Conservation (phyloP, 2,797 vertebrate species). For the Bradypodion ventrale region DNA sequence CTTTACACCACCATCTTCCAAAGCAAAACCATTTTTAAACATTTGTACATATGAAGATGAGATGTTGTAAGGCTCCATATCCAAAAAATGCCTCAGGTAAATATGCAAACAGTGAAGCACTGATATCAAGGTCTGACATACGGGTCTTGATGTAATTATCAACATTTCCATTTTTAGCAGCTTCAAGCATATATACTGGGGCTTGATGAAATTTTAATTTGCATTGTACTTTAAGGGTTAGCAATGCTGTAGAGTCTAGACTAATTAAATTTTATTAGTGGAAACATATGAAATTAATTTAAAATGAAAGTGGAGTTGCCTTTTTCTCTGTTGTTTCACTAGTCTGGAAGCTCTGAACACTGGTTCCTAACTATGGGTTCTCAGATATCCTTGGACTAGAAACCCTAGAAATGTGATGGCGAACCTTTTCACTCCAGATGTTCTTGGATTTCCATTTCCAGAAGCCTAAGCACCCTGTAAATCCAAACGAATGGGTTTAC, state of each 20-base stretch:
- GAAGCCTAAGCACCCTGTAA: too few relatives aligned
- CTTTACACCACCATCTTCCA: constrained; percentile 14
- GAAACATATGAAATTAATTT: constrained; percentile 43
- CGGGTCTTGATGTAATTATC: constrained; percentile 41
- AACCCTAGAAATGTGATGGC: too few relatives aligned
- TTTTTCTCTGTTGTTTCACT: too few relatives aligned
- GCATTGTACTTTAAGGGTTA: constrained; percentile 44
- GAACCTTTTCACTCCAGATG: too few relatives aligned
- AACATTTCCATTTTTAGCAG: constrained; percentile 40
- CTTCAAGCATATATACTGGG: constrained; percentile 29
- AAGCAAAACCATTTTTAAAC: constrained; percentile 7
- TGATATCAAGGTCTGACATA: constrained; percentile 39
- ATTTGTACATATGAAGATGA: constrained; percentile 17
- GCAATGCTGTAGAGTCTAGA: constrained; percentile 31
- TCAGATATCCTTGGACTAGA: too few relatives aligned
- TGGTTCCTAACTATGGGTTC: too few relatives aligned
- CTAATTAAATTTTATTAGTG: constrained; percentile 50
- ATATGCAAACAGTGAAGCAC: constrained; percentile 22
- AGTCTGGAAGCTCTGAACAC: too few relatives aligned
- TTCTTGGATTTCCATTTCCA: too few relatives aligned
- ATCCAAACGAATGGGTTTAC: too few relatives aligned
- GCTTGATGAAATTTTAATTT: constrained; percentile 55
- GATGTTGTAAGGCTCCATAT: constrained; percentile 18
- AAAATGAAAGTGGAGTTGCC: constrained; percentile 10
- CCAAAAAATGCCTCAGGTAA: constrained; percentile 26